A percentile compares a stretch with the other conserved stretches of the same genome.
Conservation (phyloP, 2,797 vertebrate genomes). For the Echiichthys vipera region DNA sequence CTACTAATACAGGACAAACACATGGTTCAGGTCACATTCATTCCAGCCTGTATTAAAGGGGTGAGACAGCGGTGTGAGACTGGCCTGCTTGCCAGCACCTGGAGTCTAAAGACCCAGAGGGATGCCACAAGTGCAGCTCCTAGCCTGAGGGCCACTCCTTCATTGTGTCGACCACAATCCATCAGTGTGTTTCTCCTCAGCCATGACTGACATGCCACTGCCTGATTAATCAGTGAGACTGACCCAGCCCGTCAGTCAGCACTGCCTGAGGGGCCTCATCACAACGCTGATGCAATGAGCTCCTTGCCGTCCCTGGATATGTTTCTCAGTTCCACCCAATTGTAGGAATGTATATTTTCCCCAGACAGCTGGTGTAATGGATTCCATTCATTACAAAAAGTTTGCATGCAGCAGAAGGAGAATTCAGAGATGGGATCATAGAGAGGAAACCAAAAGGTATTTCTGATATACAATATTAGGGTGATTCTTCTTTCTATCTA, state of each 20-base stretch:
- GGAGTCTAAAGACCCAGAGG: slow-evolving; percentile 47
- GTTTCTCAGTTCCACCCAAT: background rate
- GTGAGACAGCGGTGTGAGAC: background rate
- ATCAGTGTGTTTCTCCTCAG: slow-evolving; percentile 16
- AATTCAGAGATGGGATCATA: background rate
- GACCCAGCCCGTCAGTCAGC: slow-evolving; percentile 36
- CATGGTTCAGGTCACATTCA: no score
- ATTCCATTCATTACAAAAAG: slow-evolving; percentile 3
- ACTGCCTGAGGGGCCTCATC: slow-evolving; percentile 22
- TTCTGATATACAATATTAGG: background rate
- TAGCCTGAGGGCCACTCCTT: slow-evolving; percentile 54
- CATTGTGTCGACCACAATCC: slow-evolving; percentile 47
- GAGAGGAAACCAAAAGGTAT: background rate
- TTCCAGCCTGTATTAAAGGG: no score
- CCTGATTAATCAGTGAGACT: slow-evolving; percentile 51
- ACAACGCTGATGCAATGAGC: slow-evolving; percentile 24
- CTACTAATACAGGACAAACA: no score
- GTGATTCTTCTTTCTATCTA: background rate
- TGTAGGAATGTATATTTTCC: background rate
- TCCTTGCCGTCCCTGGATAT: background rate
- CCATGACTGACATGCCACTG: slow-evolving; percentile 45
- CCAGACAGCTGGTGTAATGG: background rate
- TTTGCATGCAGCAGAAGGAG: background rate
- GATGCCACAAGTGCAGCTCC: slow-evolving; percentile 41
- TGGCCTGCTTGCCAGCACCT: slow-evolving; percentile 31